These are phyloP conservation scores for Pycnomerus fuliginosus DNA, from an alignment of 2,888 invertebrate genomes.

Conservation along the genomic window DNA sequence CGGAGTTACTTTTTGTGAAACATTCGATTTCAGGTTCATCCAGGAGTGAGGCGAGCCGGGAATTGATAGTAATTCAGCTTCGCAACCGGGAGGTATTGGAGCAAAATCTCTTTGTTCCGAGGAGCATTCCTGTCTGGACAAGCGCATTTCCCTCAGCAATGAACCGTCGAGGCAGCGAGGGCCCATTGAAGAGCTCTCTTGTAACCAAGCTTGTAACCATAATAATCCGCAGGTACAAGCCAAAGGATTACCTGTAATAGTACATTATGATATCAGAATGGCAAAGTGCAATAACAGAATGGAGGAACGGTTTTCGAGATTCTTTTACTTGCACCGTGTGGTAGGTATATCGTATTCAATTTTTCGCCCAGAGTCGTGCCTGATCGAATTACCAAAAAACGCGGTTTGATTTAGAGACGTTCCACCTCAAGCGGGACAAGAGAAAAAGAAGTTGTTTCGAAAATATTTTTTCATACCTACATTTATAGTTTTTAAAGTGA, in stretches of 20 bases:
- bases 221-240: conserved; percentile 78
- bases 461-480: too few relatives aligned
- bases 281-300: too few relatives aligned
- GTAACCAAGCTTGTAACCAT: conserved; percentile 82
- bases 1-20: conserved; percentile 61
- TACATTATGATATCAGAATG: too few relatives aligned
- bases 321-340: too few relatives aligned
- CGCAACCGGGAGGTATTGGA: conserved; percentile 67
- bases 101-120: conserved; percentile 53
- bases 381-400: too few relatives aligned
- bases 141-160: conserved; percentile 69
- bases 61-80: conserved; percentile 60
- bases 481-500: too few relatives aligned
- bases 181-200: conserved; percentile 71
- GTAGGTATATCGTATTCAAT: too few relatives aligned
- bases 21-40: conserved; percentile 57
- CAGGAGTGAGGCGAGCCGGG: conserved; percentile 57
- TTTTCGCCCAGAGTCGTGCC: too few relatives aligned
- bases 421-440: too few relatives aligned
- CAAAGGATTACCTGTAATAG: conserved; percentile 74
- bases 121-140: conserved; percentile 69
- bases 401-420: too few relatives aligned
- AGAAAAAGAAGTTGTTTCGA: too few relatives aligned
- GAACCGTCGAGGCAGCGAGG: conserved; percentile 80
- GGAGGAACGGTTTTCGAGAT: too few relatives aligned